Evolutionary conservation across 2,797 vertebrate species (phyloP).

Genomic region (Notoglanidium macrostoma): DNA sequence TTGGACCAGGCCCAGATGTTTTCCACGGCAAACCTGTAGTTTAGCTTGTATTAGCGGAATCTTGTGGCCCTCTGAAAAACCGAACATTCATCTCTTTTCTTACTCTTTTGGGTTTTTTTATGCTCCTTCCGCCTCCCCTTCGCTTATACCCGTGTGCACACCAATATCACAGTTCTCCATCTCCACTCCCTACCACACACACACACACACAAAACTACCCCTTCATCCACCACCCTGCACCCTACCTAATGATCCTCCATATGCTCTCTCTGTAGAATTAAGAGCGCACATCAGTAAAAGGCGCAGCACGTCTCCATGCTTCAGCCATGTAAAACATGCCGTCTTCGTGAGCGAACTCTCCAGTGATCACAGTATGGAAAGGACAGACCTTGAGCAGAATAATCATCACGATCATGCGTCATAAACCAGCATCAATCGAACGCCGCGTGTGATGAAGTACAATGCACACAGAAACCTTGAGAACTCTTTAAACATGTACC

Average conservation of each 20-base stretch:
- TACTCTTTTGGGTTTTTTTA: not conserved
- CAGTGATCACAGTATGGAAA: not conserved
- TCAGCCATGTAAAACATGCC: not conserved
- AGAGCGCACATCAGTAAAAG: not conserved
- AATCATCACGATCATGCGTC: not conserved
- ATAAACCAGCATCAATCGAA: not conserved
- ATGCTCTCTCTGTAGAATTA: constrained; percentile 19
- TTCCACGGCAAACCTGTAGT: not conserved
- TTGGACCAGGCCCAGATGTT: not conserved
- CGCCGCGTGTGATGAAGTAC: not conserved
- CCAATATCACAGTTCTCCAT: not conserved
- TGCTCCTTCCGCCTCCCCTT: not conserved
- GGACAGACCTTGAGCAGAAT: not conserved
- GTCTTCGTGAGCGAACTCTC: not conserved
- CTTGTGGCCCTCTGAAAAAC: not conserved
- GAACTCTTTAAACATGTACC: not conserved
- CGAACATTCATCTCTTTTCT: not conserved
- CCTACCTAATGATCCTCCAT: constrained; percentile 3
- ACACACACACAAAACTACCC: not conserved
- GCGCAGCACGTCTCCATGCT: not conserved
- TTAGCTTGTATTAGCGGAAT: not conserved
- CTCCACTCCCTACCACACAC: not conserved
- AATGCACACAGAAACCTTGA: not conserved
- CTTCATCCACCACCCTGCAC: not conserved
- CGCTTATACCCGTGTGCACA: not conserved